These are phyloP conservation scores for Atractosteus spatula DNA, from an alignment of 2,113 vertebrate species.

Conservation along the genomic window DNA sequence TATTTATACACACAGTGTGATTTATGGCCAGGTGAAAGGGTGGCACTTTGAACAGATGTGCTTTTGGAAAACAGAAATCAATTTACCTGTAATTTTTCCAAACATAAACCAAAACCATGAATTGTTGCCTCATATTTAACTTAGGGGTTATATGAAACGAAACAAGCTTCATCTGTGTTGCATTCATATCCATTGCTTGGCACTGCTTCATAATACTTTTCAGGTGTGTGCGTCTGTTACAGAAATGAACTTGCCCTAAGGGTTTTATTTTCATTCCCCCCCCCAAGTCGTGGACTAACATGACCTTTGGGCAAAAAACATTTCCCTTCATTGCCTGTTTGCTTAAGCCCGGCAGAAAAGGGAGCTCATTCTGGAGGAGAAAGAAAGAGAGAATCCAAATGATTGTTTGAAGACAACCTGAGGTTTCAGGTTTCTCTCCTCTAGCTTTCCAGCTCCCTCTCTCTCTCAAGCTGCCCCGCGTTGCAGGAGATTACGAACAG, in stretches of 20 bases:
- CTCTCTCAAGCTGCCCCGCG: constrained; percentile 24
- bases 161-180: too few relatives aligned
- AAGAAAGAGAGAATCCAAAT: constrained; percentile 7
- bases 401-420: constrained; percentile 42
- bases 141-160: too few relatives aligned
- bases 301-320: not conserved
- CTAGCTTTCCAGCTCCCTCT: constrained; percentile 13
- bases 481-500: constrained; percentile 27
- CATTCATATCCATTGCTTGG: too few relatives aligned
- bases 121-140: too few relatives aligned
- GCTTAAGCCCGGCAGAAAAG: not conserved
- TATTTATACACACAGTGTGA: too few relatives aligned
- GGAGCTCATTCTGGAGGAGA: not conserved
- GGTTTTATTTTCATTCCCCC: not conserved
- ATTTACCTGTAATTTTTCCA: too few relatives aligned
- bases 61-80: too few relatives aligned
- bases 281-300: not conserved
- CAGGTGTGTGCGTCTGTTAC: too few relatives aligned
- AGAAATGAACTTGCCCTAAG: not conserved
- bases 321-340: not conserved
- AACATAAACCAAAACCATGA: too few relatives aligned
- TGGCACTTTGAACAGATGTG: too few relatives aligned
- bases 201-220: too few relatives aligned
- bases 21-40: too few relatives aligned
- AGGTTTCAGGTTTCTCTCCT: constrained; percentile 49